A percentile compares a stretch with the other conserved stretches of the same genome.
These are phyloP conservation scores for Drosophila sordidapex DNA, from an alignment of 2,888 invertebrate genomes.

Conservation along the genomic window DNA sequence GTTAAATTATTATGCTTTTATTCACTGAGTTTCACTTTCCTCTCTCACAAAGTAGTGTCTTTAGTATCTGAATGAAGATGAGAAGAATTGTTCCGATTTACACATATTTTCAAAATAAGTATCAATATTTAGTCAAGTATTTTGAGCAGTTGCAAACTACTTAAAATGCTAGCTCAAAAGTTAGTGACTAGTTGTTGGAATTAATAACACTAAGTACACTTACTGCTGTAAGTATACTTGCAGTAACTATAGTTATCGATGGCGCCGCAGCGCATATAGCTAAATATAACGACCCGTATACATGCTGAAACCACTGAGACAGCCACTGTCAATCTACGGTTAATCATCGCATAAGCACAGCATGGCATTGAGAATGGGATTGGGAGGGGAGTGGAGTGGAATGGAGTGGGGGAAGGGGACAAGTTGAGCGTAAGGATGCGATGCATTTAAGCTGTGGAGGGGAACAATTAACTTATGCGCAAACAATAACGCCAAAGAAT, in stretches of 20 bases:
- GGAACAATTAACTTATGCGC: conserved; percentile 80
- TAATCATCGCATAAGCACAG: conserved; percentile 70
- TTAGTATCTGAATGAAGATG: not conserved
- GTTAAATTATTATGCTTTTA: not conserved
- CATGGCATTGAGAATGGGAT: conserved; percentile 41
- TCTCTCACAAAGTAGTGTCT: not conserved
- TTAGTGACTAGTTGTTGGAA: no score
- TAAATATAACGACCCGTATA: conserved; percentile 30
- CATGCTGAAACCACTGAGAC: conserved; percentile 11
- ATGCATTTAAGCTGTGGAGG: conserved; percentile 74
- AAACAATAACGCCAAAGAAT: conserved; percentile 79
- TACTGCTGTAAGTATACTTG: conserved; percentile 15
- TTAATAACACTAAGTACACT: conserved; percentile 19
- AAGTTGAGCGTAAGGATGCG: conserved; percentile 75
- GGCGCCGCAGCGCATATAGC: conserved; percentile 5
- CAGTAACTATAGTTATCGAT: conserved; percentile 26
- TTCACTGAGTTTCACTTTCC: not conserved
- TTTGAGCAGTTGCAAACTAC: not conserved
- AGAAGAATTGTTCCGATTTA: not conserved
- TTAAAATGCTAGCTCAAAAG: not conserved
- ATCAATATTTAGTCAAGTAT: not conserved
- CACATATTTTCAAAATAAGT: not conserved
- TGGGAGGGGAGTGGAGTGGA: not conserved
- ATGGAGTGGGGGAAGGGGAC: conserved; percentile 9
- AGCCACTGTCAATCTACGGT: conserved; percentile 61